These are phyloP conservation scores for Herpetotheres cachinnans DNA, from an alignment of 2,113 vertebrate genomes.

Conservation along the genomic window DNA sequence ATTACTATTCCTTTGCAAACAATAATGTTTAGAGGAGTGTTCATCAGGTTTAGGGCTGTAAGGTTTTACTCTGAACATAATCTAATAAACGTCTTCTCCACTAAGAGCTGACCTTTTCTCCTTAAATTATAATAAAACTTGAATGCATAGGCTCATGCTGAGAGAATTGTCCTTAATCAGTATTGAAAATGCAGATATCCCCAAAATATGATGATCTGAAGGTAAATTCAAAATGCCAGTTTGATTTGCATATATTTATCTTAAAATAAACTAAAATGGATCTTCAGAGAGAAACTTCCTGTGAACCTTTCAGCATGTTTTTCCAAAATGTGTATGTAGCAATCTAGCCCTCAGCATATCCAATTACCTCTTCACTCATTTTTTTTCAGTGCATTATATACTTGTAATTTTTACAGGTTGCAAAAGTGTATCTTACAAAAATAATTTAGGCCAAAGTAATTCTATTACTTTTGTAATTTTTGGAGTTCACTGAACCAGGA, in stretches of 20 bases:
- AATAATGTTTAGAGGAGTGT: not conserved
- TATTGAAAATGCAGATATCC: not conserved
- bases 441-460: not conserved
- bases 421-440: not conserved
- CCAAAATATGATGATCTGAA: not conserved
- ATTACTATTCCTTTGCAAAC: not conserved
- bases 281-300: constrained; percentile 15
- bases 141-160: not conserved
- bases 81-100: not conserved
- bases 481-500: not conserved
- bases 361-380: not conserved
- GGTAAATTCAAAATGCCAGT: not conserved
- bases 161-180: not conserved
- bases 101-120: constrained; percentile 18
- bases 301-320: not conserved
- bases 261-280: not conserved
- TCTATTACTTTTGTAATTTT: not conserved
- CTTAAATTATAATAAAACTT: not conserved
- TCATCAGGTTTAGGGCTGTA: not conserved
- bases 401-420: not conserved
- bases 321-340: not conserved
- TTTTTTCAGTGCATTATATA: not conserved
- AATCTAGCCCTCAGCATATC: not conserved
- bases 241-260: not conserved
- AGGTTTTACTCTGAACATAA: not conserved